Percentiles rank a stretch among this genome's conserved stretches.
These are phyloP conservation scores for Protaetia brevitarsis DNA, from an alignment of 1,140 invertebrate genomes.

Conservation along the genomic window DNA sequence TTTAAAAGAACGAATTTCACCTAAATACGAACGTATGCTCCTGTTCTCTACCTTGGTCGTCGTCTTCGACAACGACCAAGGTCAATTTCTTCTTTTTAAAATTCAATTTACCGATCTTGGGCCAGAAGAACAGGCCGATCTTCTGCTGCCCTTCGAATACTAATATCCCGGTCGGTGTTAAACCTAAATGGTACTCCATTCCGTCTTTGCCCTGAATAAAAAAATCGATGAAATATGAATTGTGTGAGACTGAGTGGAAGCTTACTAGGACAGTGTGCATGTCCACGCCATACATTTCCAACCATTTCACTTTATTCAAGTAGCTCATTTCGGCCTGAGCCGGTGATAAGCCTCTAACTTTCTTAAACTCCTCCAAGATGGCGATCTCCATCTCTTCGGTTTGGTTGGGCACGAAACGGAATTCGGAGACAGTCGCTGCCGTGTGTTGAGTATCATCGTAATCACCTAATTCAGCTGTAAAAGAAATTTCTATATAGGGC, in stretches of 20 bases:
- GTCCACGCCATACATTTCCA: slow-evolving; percentile 97
- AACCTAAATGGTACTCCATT: slow-evolving; percentile 92
- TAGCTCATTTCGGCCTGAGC: slow-evolving; percentile 91
- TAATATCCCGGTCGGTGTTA: slow-evolving; percentile 95
- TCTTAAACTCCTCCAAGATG: slow-evolving; percentile 87
- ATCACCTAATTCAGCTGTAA: slow-evolving; percentile 92
- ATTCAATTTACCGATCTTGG: slow-evolving; percentile 88
- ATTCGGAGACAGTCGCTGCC: slow-evolving; percentile 95
- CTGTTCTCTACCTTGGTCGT: slow-evolving; percentile 88
- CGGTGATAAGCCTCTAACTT: slow-evolving; percentile 76
- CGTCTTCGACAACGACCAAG: slow-evolving; percentile 93
- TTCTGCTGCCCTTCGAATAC: slow-evolving; percentile 95
- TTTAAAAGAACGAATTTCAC: slow-evolving; percentile 38
- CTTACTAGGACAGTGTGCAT: slow-evolving; percentile 84
- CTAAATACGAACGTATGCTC: slow-evolving; percentile 91
- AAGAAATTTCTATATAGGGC: slow-evolving; percentile 28
- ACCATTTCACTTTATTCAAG: slow-evolving; percentile 91
- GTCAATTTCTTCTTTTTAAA: slow-evolving; percentile 96
- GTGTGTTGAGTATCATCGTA: slow-evolving; percentile 89
- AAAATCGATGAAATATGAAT: slow-evolving; percentile 33
- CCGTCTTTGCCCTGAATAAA: slow-evolving; percentile 81
- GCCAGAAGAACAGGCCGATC: slow-evolving; percentile 99
- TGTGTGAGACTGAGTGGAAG: slow-evolving; percentile 17
- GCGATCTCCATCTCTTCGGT: slow-evolving; percentile 90
- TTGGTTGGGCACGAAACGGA: slow-evolving; percentile 91